A percentile compares a stretch with the other conserved stretches of the same genome.
Conservation (phyloP, 2,888 invertebrate genomes). For the Cosmia pyralina region DNA sequence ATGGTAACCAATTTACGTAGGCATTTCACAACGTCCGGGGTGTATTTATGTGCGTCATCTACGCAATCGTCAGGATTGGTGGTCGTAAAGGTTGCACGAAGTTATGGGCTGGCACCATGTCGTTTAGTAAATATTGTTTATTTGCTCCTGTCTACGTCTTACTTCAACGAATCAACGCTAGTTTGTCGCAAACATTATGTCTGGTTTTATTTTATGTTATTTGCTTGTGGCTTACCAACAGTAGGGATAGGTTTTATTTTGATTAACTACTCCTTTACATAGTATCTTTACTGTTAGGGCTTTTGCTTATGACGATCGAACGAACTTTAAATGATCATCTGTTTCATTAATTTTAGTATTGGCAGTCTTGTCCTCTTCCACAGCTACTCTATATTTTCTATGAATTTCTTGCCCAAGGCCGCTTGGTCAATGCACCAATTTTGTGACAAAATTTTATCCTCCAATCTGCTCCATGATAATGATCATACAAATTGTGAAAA, state of each 20-base stretch:
- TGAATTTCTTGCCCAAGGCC: not conserved
- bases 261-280: not conserved
- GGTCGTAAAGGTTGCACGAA: constrained; percentile 58
- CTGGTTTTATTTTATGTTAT: constrained; percentile 15
- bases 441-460: constrained; percentile 1
- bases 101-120: constrained; percentile 38
- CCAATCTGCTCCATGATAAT: constrained; percentile 6
- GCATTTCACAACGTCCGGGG: constrained; percentile 26
- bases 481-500: constrained; percentile 32
- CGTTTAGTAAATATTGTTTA: constrained; percentile 49
- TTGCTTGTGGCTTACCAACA: not conserved
- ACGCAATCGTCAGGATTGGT: constrained; percentile 29
- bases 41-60: constrained; percentile 57
- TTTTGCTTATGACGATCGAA: not conserved
- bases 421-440: not conserved
- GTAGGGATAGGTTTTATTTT: no score
- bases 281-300: not conserved
- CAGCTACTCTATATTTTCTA: not conserved
- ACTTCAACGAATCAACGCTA: constrained; percentile 12
- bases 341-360: not conserved
- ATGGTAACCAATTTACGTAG: not conserved
- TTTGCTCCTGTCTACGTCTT: constrained; percentile 33
- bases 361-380: not conserved
- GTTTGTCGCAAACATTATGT: constrained; percentile 28
- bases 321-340: not conserved